These are phyloP conservation scores for Phylloscopus trochilus DNA, from an alignment of 2,113 vertebrate genomes.

Conservation along the genomic window DNA sequence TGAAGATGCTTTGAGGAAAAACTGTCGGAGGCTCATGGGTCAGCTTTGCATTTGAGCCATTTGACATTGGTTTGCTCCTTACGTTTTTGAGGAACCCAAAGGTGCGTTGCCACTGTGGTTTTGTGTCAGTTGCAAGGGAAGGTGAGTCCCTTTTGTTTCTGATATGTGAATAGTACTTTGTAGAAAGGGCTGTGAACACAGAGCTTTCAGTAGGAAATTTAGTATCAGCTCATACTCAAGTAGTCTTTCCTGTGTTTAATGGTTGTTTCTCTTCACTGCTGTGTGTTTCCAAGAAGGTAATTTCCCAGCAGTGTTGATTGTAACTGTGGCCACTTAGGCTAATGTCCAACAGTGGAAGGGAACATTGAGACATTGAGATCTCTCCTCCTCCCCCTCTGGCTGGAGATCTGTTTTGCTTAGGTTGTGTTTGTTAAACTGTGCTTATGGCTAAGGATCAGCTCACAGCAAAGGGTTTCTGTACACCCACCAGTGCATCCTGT, in stretches of 20 bases:
- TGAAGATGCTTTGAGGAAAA: not conserved
- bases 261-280: not conserved
- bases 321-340: not conserved
- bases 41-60: not conserved
- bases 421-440: not conserved
- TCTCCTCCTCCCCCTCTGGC: not conserved
- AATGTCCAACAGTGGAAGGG: accelerated
- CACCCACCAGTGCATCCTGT: accelerated
- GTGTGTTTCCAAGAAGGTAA: not conserved
- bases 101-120: not conserved
- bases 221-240: not conserved
- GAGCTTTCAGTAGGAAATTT: not conserved
- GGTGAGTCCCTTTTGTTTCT: accelerated
- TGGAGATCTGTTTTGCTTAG: not conserved
- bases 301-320: not conserved
- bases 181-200: not conserved
- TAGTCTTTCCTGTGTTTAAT: not conserved
- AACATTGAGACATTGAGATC: not conserved
- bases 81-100: not conserved
- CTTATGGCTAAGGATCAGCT: not conserved
- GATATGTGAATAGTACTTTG: not conserved
- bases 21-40: not conserved
- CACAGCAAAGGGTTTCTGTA: not conserved
- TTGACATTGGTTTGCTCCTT: not conserved
- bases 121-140: not conserved